phyloP scores from a whole-genome alignment of 2,888 invertebrate species.

The Latrodectus elegans region DNA sequence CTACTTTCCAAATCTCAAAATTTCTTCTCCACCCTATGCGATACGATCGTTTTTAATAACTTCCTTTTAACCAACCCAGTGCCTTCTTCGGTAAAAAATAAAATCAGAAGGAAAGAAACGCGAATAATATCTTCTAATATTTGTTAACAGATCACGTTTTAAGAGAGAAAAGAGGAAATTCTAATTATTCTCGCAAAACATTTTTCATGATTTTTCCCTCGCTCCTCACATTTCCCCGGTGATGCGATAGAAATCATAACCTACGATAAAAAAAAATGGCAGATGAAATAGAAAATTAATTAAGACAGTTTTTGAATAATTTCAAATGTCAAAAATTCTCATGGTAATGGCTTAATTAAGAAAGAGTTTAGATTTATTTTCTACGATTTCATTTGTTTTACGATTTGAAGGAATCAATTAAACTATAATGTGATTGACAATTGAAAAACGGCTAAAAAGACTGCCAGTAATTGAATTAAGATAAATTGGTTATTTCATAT shows the following conservation, averaged over 20 bases:
- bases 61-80: slow-evolving; percentile 41
- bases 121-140: slow-evolving; percentile 31
- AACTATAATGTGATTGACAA: too few species aligned
- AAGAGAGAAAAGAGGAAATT: slow-evolving; percentile 40
- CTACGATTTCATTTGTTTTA: too few species aligned
- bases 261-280: not conserved
- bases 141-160: slow-evolving; percentile 46
- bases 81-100: slow-evolving; percentile 15
- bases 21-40: not conserved
- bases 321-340: slow-evolving; percentile 3
- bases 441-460: too few species aligned
- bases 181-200: slow-evolving; percentile 41
- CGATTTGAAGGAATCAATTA: too few species aligned
- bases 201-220: not conserved
- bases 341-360: slow-evolving; percentile 26
- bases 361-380: not conserved
- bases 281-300: slow-evolving; percentile 50
- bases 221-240: not conserved
- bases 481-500: too few species aligned
- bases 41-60: slow-evolving; percentile 47
- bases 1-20: slow-evolving; percentile 6
- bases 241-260: slow-evolving; percentile 29
- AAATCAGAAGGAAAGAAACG: slow-evolving; percentile 9
- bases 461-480: too few species aligned
- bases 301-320: slow-evolving; percentile 24